Conservation (phyloP, 2,888 invertebrate species). For the Neoaliturus tenellus region DNA sequence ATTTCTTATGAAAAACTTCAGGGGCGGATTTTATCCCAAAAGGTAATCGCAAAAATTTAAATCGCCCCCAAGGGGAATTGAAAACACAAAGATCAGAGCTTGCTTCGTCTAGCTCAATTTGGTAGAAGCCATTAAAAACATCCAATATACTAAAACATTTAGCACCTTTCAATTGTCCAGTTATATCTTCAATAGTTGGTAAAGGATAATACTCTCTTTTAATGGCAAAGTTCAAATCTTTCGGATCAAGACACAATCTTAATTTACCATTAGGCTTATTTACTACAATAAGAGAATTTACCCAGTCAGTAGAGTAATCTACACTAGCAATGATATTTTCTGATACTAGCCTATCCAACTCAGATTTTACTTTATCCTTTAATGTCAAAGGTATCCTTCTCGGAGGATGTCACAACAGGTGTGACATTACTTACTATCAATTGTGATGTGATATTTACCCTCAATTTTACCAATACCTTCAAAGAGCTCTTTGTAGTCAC, state of each 20-base stretch:
- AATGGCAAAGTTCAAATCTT: background rate
- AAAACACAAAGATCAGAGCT: slow-evolving; percentile 8
- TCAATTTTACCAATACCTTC: background rate
- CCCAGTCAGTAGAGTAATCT: background rate
- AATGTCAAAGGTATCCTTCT: background rate
- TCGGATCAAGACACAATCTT: background rate
- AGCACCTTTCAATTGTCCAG: slow-evolving; percentile 6
- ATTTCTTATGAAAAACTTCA: background rate
- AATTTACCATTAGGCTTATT: slow-evolving; percentile 20
- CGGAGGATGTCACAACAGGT: background rate
- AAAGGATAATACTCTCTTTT: slow-evolving; percentile 11
- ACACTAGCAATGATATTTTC: slow-evolving; percentile 4
- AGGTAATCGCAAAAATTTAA: background rate
- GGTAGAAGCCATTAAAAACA: background rate
- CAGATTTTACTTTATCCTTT: slow-evolving; percentile 10
- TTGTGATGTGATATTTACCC: slow-evolving; percentile 5
- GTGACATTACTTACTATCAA: slow-evolving; percentile 3
- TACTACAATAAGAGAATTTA: background rate
- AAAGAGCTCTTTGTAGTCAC: slow-evolving; percentile 1
- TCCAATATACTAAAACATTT: background rate
- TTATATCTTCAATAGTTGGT: slow-evolving; percentile 13
- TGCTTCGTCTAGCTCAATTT: background rate
- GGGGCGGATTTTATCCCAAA: background rate
- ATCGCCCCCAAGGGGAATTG: background rate
- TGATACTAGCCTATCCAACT: background rate